These are phyloP conservation scores for Petaurus breviceps DNA, from an alignment of 2,113 vertebrate species.

Conservation along the genomic window DNA sequence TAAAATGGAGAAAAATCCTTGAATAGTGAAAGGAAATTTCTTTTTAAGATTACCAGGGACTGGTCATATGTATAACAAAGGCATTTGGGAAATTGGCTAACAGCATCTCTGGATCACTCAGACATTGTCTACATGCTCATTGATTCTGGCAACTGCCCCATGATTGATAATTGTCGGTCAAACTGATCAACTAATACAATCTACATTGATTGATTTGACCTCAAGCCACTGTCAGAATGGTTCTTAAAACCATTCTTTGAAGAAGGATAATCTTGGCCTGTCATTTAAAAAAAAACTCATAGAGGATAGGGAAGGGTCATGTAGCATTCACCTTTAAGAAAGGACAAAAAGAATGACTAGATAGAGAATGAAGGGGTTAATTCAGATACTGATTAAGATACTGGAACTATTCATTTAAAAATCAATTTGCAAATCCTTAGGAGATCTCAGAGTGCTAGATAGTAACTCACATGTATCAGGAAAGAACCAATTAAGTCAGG, in stretches of 20 bases:
- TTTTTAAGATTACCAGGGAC: background rate
- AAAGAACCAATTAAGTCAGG: background rate
- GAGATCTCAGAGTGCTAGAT: background rate
- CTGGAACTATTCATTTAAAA: background rate
- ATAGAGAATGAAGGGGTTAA: background rate
- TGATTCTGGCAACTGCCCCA: background rate
- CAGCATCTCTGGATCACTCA: background rate
- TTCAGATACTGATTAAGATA: background rate
- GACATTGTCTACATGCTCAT: no score
- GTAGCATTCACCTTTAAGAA: background rate
- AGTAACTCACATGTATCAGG: background rate
- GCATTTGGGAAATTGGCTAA: background rate
- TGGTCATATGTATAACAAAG: background rate
- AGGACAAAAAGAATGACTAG: background rate
- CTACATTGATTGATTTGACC: background rate
- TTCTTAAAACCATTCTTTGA: background rate
- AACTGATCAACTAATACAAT: no score
- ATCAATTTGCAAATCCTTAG: background rate
- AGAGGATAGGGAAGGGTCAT: background rate
- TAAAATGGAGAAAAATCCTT: background rate
- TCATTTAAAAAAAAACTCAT: background rate
- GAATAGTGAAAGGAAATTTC: background rate
- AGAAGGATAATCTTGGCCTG: accelerated
- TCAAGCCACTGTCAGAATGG: background rate
- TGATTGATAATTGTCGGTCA: background rate